phyloP scores from a whole-genome alignment of 2,888 invertebrate species.

The Timema podura region DNA sequence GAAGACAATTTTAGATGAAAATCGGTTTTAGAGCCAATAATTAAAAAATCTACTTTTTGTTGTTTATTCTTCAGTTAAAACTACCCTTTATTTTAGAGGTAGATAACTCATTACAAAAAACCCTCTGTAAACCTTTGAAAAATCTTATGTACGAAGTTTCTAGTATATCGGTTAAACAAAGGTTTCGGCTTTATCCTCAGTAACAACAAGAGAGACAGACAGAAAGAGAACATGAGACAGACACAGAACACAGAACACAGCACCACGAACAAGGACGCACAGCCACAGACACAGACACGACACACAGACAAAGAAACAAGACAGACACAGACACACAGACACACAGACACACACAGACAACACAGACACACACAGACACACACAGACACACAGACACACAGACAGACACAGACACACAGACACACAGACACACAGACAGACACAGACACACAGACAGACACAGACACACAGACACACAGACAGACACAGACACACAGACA shows the following conservation, averaged over 20 bases:
- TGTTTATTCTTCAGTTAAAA: too few relatives aligned
- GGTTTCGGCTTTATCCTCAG: too few relatives aligned
- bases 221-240: neutral
- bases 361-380: neutral
- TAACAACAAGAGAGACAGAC: too few relatives aligned
- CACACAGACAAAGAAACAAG: neutral
- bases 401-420: neutral
- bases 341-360: neutral
- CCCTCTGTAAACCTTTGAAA: too few relatives aligned
- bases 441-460: neutral
- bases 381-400: neutral
- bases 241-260: neutral
- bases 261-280: neutral
- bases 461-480: neutral
- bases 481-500: conserved; percentile 1
- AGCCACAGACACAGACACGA: neutral
- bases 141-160: too few relatives aligned
- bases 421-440: neutral
- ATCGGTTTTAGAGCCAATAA: too few relatives aligned
- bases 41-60: too few relatives aligned
- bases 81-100: too few relatives aligned
- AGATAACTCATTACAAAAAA: too few relatives aligned
- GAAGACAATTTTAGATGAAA: too few relatives aligned
- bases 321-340: conserved; percentile 10
- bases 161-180: too few relatives aligned